Conservation (phyloP, 1,140 invertebrate species). For the Dreissena polymorpha region DNA sequence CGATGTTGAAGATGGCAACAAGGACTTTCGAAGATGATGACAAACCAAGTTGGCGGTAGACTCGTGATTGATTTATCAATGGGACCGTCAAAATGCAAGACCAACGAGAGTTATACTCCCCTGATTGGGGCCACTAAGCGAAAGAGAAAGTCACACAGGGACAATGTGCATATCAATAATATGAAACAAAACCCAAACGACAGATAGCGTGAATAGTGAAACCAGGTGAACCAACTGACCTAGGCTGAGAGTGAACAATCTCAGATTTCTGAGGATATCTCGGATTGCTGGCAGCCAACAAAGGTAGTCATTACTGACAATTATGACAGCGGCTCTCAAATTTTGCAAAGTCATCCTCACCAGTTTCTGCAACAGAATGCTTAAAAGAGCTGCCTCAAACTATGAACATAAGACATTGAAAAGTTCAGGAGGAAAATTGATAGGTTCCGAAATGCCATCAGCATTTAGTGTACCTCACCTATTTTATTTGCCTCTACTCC, state of each 20-base stretch:
- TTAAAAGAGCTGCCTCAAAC: not conserved
- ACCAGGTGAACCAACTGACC: not conserved
- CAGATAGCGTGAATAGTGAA: constrained; percentile 6
- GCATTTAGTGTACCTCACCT: not conserved
- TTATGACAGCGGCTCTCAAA: not conserved
- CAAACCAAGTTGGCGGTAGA: not conserved
- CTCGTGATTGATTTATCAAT: not conserved
- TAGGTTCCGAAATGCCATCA: not conserved
- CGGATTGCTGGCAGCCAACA: not conserved
- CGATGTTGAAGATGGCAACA: not conserved
- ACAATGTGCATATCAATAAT: constrained; percentile 2
- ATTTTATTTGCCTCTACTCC: not conserved
- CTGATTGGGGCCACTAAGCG: constrained; percentile 29
- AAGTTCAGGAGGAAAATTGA: not conserved
- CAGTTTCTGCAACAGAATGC: not conserved
- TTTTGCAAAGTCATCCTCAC: not conserved
- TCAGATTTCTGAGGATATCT: not conserved
- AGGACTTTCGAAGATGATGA: not conserved
- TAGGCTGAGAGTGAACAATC: not conserved
- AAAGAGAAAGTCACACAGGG: constrained; percentile 35
- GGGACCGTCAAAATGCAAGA: not conserved
- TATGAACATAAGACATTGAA: not conserved
- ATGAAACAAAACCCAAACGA: not conserved
- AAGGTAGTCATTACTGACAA: not conserved
- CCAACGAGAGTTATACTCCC: not conserved